Conservation (phyloP, 2,797 vertebrate genomes). For the Valencia hispanica region DNA sequence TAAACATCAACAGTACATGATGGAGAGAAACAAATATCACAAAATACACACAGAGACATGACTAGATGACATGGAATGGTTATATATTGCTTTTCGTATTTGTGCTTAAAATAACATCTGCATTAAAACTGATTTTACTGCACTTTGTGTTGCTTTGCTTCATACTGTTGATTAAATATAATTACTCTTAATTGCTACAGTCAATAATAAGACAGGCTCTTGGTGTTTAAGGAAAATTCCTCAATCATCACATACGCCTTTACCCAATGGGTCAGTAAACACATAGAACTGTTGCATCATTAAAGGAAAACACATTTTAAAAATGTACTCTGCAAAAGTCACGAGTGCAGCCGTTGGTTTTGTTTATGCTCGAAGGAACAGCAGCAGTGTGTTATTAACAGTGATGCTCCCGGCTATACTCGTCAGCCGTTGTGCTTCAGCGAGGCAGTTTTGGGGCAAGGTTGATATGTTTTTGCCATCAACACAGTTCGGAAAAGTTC, state of each 20-base stretch:
- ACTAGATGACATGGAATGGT: constrained; percentile 48
- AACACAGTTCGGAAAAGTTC: constrained; percentile 62
- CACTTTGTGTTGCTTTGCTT: constrained; percentile 38
- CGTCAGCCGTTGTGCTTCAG: constrained; percentile 59
- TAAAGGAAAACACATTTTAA: constrained; percentile 42
- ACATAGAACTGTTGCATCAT: constrained; percentile 39
- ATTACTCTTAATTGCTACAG: constrained; percentile 55
- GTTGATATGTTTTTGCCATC: constrained; percentile 68
- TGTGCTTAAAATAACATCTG: constrained; percentile 48
- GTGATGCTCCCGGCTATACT: constrained; percentile 48
- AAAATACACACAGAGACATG: constrained; percentile 52
- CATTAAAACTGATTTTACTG: constrained; percentile 31
- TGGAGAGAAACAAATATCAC: constrained; percentile 51
- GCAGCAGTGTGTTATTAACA: constrained; percentile 63
- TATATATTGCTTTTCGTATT: constrained; percentile 60
- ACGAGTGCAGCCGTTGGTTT: constrained; percentile 57
- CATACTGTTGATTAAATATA: constrained; percentile 35
- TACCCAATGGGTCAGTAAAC: constrained; percentile 25
- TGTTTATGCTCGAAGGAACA: constrained; percentile 56
- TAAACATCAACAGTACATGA: constrained; percentile 32
- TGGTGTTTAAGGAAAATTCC: constrained; percentile 23
- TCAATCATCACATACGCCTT: constrained; percentile 13
- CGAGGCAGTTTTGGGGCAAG: constrained; percentile 68
- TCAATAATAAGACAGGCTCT: constrained; percentile 19
- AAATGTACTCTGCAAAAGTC: constrained; percentile 65